Evolutionary conservation across 1,140 invertebrate genomes (phyloP), one percentile per base, ranked within the genome.

Genomic region (Apis dorsata): DNA sequence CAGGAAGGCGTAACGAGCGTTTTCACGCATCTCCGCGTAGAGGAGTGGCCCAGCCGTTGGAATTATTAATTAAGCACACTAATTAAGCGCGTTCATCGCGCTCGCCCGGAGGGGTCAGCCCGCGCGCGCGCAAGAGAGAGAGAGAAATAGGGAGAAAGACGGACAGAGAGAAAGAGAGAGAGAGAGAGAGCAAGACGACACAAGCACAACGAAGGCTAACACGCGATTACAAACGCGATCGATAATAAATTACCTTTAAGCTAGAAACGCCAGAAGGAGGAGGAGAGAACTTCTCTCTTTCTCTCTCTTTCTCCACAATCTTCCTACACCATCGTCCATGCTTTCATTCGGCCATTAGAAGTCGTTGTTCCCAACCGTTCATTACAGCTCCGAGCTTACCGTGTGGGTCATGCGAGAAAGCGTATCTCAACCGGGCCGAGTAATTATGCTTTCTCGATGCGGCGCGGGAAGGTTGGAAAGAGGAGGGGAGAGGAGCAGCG

Each of bases 221-320:
- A 84, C 85, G 88, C 85, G 87, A 89, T 90, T 86, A 86, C 85
- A 84, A 84, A 86, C 80, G 85, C 81, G 86, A 90, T 90, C 87
- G 83, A 89, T 89, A 89, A 90, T 90, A 89, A 89, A 89, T 90
- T 90, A 86, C 76, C 82, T 84, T 83, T 88, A 84, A 82, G 83
- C 87, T 82, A 90, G 89, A 85, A 90, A 88, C 87, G 79, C 51
- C 34, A 44, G 34, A 44, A 44, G 34, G 5, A 44, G 5, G 5
- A 44, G 34, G 5, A 7, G 34, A 44, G n/a, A 73, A 73, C 65
- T 69, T 53, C 21, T 21, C 66, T 21, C 68, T 28, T 73, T 57
- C 78, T 21, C 65, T 62, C 51, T 69, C 44, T 59, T 7, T 59
- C 57, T 59, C 24, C 44, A n/a, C 19, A 53, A 53, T 55, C 28